A percentile compares a stretch with the other conserved stretches of the same genome.
These are phyloP conservation scores for Nephrocerus scutellatus DNA, from an alignment of 2,888 invertebrate genomes.

Conservation along the genomic window DNA sequence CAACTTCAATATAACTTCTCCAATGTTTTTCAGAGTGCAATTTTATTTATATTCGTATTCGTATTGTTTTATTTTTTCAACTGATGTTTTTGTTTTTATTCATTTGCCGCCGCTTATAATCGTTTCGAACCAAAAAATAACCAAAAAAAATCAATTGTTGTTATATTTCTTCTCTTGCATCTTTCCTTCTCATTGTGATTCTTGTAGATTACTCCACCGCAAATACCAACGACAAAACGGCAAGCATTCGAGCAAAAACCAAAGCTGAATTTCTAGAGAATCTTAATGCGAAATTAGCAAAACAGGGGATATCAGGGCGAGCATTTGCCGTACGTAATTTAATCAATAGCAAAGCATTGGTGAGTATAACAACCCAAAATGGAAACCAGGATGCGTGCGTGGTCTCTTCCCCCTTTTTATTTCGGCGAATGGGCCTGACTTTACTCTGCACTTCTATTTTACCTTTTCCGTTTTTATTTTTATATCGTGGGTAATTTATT, in stretches of 20 bases:
- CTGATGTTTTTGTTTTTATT: too few relatives aligned
- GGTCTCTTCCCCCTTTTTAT: conserved; percentile 1
- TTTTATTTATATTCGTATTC: too few relatives aligned
- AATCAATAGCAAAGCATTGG: conserved; percentile 66
- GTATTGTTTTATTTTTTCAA: too few relatives aligned
- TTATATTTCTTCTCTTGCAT: too few relatives aligned
- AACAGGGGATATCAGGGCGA: conserved; percentile 55
- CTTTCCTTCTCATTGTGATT: too few relatives aligned
- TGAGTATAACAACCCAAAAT: conserved; percentile 37
- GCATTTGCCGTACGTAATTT: conserved; percentile 65
- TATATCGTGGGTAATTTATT: not conserved
- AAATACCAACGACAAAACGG: conserved; percentile 46
- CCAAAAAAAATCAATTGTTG: too few relatives aligned
- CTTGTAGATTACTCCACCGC: conserved; percentile 44
- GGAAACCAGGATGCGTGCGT: conserved; percentile 10
- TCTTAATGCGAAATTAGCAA: conserved; percentile 69
- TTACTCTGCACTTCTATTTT: conserved; percentile 5
- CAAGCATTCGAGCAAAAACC: conserved; percentile 46
- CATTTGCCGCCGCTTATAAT: too few relatives aligned
- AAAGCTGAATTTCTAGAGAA: conserved; percentile 69
- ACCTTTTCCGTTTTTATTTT: conserved; percentile 7
- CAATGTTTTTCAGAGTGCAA: too few relatives aligned
- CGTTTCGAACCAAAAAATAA: too few relatives aligned
- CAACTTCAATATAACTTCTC: too few relatives aligned
- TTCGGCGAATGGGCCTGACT: conserved; percentile 1